Percentiles rank a stretch among this genome's conserved stretches.
These are phyloP conservation scores for Ctenopoma kingsleyae DNA, from an alignment of 2,797 vertebrate genomes.

Conservation along the genomic window DNA sequence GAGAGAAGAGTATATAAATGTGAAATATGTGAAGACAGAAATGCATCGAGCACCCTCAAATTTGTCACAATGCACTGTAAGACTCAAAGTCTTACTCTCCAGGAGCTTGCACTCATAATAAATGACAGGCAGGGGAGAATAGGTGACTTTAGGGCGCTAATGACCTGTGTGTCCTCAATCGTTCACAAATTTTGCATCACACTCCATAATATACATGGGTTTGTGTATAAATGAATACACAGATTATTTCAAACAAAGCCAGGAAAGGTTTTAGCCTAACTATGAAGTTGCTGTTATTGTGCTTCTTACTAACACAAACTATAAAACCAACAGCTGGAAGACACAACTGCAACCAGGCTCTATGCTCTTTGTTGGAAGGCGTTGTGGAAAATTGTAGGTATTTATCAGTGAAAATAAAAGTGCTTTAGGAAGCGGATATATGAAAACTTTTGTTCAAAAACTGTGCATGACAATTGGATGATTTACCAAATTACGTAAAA, in stretches of 20 bases:
- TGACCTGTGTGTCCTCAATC: not conserved
- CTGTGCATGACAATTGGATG: slow-evolving; percentile 36
- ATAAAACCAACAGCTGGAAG: slow-evolving; percentile 51
- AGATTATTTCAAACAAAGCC: slow-evolving; percentile 22
- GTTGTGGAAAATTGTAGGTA: slow-evolving; percentile 50
- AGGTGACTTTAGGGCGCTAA: not conserved
- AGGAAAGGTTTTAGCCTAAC: slow-evolving; percentile 22
- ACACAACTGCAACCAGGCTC: slow-evolving; percentile 37
- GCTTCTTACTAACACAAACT: slow-evolving; percentile 36
- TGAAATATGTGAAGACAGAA: not conserved
- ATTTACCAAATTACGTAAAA: slow-evolving; percentile 62
- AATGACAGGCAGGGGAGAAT: not conserved
- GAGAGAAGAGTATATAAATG: not conserved
- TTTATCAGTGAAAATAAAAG: slow-evolving; percentile 55
- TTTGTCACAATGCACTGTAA: not conserved
- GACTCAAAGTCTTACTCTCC: not conserved
- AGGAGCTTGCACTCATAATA: not conserved
- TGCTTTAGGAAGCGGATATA: slow-evolving; percentile 29
- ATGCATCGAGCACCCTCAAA: not conserved
- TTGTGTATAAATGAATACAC: not conserved
- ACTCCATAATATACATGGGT: too few relatives aligned
- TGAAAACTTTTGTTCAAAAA: slow-evolving; percentile 25
- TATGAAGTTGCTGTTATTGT: slow-evolving; percentile 32
- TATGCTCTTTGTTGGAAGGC: slow-evolving; percentile 42
- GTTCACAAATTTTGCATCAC: not conserved